Conservation (phyloP, 2,113 vertebrate genomes). For the Ctenomys sociabilis region DNA sequence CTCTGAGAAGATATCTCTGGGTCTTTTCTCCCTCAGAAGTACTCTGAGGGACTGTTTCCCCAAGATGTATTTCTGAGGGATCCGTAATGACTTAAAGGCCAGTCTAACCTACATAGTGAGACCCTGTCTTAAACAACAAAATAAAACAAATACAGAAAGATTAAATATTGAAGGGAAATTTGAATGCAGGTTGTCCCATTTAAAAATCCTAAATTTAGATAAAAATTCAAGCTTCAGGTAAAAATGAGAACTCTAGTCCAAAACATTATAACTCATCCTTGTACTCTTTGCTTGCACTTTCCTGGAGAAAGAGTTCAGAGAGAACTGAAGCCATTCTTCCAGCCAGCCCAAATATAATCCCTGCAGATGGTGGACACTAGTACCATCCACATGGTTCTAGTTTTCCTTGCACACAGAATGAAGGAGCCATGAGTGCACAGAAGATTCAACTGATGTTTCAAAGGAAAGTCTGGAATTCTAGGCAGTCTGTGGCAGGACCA, state of each 20-base stretch:
- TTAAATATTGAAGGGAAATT: neutral
- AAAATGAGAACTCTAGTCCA: no score
- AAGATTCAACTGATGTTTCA: neutral
- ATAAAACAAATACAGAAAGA: no score
- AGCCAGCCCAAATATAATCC: neutral
- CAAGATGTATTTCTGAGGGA: neutral
- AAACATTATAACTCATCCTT: no score
- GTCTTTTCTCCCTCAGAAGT: neutral
- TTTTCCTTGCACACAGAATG: neutral
- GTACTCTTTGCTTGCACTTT: no score
- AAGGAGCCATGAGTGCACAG: neutral
- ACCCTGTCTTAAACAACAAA: no score
- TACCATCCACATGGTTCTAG: neutral
- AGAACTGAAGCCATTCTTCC: neutral
- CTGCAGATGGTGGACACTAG: neutral
- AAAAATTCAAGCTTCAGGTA: no score
- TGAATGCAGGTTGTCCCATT: neutral
- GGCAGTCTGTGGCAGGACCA: neutral
- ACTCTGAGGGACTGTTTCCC: neutral
- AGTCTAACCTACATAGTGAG: no score
- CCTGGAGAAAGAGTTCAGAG: neutral
- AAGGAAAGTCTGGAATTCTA: neutral
- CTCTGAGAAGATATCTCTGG: neutral
- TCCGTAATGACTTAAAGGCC: no score
- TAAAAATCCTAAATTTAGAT: neutral